A percentile compares a stretch with the other conserved stretches of the same genome.
Evolutionary conservation across 2,797 vertebrate species (phyloP).

Genomic region (Periparus ater): DNA sequence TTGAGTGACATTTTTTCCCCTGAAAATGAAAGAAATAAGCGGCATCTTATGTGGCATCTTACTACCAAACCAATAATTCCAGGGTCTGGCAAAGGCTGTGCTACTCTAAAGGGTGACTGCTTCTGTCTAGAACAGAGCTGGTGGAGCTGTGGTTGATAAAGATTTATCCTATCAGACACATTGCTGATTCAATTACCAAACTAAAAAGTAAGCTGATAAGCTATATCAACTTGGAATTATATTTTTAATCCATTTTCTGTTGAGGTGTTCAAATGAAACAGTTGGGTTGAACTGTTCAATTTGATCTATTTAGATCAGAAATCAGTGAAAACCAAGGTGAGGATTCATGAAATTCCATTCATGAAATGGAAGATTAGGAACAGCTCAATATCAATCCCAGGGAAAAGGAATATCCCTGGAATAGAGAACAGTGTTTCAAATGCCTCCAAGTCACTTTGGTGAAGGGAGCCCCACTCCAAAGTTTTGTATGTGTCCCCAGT

Average conservation of each 20-base stretch:
- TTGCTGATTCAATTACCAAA: not conserved
- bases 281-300: not conserved
- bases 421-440: not conserved
- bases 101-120: not conserved
- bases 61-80: not conserved
- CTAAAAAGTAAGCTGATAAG: not conserved
- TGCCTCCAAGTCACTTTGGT: not conserved
- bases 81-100: not conserved
- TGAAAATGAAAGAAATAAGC: not conserved
- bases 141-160: not conserved
- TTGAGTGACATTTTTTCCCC: not conserved
- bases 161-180: not conserved
- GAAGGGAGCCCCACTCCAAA: not conserved
- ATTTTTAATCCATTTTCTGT: not conserved
- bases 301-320: not conserved
- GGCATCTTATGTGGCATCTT: not conserved
- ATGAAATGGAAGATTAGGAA: not conserved
- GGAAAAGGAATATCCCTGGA: not conserved
- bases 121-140: not conserved
- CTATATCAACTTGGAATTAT: not conserved
- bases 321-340: not conserved
- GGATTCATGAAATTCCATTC: fast-evolving
- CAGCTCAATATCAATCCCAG: not conserved
- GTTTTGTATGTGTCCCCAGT: not conserved
- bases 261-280: not conserved